phyloP scores from a whole-genome alignment of 2,888 invertebrate species.

The Apodemia mormo region DNA sequence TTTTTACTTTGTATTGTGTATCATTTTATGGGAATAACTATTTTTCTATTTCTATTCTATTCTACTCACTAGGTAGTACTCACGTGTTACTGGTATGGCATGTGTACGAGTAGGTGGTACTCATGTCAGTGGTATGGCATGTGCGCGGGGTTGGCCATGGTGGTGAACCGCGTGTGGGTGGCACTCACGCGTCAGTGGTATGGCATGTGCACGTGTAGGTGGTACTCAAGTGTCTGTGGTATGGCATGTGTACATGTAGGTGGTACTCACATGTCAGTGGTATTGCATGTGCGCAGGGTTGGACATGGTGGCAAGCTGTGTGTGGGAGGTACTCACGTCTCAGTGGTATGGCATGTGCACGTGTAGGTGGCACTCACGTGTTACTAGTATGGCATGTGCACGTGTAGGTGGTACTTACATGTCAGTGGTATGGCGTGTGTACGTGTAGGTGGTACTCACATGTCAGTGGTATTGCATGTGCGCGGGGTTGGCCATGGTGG shows the following conservation, averaged over 20 bases:
- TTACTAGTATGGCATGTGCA: too few species aligned
- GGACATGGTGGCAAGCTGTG: slow-evolving; percentile 90
- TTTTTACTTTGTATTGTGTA: too few species aligned
- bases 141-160: slow-evolving; percentile 89
- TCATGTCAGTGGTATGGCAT: slow-evolving; percentile 76
- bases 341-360: slow-evolving; percentile 83
- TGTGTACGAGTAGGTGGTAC: slow-evolving; percentile 9
- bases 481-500: slow-evolving; percentile 86
- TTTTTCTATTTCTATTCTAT: too few species aligned
- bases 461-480: too few species aligned
- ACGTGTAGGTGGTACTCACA: not conserved
- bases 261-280: slow-evolving; percentile 48
- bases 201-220: too few species aligned
- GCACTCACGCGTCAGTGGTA: too few species aligned
- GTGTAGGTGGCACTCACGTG: slow-evolving; percentile 79
- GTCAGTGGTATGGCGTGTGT: too few species aligned
- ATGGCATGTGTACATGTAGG: slow-evolving; percentile 1
- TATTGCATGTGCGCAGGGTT: slow-evolving; percentile 87
- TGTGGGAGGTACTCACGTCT: slow-evolving; percentile 84
- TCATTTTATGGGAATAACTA: too few species aligned
- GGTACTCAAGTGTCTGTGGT: too few species aligned
- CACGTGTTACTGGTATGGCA: too few species aligned
- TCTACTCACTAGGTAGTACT: too few species aligned
- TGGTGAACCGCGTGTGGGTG: slow-evolving; percentile 90
- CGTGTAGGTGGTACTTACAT: too few species aligned